These are phyloP conservation scores for Orchestia grillus DNA, from an alignment of 1,140 invertebrate species.

Conservation along the genomic window DNA sequence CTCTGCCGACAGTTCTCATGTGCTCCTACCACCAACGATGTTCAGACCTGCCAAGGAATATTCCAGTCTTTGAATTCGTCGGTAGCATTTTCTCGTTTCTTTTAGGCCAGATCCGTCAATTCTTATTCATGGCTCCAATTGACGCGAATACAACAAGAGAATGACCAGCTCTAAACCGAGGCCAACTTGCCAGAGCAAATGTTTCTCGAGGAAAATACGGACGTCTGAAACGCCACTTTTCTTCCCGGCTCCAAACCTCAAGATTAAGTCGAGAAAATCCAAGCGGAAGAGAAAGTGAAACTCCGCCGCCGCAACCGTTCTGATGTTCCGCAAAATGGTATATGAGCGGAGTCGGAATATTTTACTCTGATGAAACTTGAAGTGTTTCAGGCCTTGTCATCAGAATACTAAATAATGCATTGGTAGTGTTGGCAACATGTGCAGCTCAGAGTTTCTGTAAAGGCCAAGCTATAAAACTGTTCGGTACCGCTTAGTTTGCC, in stretches of 20 bases:
- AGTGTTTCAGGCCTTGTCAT: constrained; percentile 14
- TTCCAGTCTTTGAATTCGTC: constrained; percentile 36
- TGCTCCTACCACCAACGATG: constrained; percentile 5
- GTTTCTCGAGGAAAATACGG: constrained; percentile 4
- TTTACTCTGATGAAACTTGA: constrained; percentile 3
- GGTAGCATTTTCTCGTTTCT: constrained; percentile 44
- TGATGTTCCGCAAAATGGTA: not conserved
- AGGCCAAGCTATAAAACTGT: not conserved
- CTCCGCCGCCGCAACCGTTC: not conserved
- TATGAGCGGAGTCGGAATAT: constrained; percentile 12
- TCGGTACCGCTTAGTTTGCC: not conserved
- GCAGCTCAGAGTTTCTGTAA: not conserved
- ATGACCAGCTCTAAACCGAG: constrained; percentile 39
- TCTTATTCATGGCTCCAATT: constrained; percentile 52
- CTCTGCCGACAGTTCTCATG: not conserved
- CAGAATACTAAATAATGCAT: not conserved
- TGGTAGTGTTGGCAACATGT: not conserved
- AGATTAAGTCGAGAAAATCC: constrained; percentile 31
- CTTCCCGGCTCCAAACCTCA: not conserved
- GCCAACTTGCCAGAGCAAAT: constrained; percentile 19
- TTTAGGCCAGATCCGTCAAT: constrained; percentile 45
- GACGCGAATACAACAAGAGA: constrained; percentile 47
- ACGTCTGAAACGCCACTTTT: not conserved
- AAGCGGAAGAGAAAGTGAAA: constrained; percentile 9
- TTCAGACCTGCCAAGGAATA: not conserved